Conservation (phyloP, 2,797 vertebrate species). For the Clarias pachynema region DNA sequence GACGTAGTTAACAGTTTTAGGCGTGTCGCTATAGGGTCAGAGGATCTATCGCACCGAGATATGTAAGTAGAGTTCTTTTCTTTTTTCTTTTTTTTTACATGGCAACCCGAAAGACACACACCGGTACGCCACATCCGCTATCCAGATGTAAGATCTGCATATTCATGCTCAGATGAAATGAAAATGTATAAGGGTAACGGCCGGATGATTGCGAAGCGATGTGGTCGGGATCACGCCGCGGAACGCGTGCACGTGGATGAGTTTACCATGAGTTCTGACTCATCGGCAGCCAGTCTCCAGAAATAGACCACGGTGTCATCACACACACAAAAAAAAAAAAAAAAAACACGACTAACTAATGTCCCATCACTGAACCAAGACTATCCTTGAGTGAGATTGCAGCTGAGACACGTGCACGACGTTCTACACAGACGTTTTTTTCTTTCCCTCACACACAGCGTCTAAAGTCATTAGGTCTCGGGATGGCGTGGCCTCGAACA, state of each 20-base stretch:
- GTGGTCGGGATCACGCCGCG: slow-evolving; percentile 29
- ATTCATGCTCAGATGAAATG: slow-evolving; percentile 22
- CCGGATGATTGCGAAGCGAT: slow-evolving; percentile 20
- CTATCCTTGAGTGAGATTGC: neutral
- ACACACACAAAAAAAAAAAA: neutral
- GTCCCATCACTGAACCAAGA: slow-evolving; percentile 1
- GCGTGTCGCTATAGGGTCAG: neutral
- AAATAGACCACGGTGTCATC: slow-evolving; percentile 31
- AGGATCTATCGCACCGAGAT: neutral
- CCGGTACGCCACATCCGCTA: slow-evolving; percentile 31
- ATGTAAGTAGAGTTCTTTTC: neutral
- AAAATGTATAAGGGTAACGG: slow-evolving; percentile 37
- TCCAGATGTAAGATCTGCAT: slow-evolving; percentile 52
- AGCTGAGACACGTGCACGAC: neutral
- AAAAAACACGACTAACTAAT: neutral
- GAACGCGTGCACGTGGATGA: slow-evolving; percentile 34
- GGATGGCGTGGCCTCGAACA: neutral
- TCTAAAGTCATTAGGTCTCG: neutral
- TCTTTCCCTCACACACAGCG: no score
- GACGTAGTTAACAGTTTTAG: no score
- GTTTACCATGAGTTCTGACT: slow-evolving; percentile 45
- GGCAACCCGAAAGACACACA: slow-evolving; percentile 14
- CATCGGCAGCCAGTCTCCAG: slow-evolving; percentile 27
- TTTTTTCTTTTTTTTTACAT: slow-evolving; percentile 19
- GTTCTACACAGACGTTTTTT: neutral